These are phyloP conservation scores for Saiga tatarica DNA, from an alignment of 2,113 vertebrate genomes.

Conservation along the genomic window DNA sequence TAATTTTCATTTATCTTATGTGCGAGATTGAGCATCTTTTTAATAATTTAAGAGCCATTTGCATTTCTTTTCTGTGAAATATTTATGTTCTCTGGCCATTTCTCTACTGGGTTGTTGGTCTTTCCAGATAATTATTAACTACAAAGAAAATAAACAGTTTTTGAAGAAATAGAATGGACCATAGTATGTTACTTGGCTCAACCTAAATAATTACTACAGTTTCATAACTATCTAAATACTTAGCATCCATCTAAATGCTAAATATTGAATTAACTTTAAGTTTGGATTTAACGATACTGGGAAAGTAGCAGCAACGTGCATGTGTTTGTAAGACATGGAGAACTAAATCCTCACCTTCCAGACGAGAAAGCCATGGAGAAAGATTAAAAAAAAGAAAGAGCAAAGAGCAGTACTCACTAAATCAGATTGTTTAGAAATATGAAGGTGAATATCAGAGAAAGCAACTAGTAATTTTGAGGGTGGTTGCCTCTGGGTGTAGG, in stretches of 20 bases:
- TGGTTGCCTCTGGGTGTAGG: not conserved
- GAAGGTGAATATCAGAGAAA: not conserved
- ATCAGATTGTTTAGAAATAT: not conserved
- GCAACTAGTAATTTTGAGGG: not conserved
- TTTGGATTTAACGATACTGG: not conserved
- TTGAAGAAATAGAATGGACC: not conserved
- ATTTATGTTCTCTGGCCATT: not conserved
- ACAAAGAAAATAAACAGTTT: not conserved
- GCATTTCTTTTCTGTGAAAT: slow-evolving; percentile 45
- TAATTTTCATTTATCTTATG: slow-evolving; percentile 60
- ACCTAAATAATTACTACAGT: not conserved
- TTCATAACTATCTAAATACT: not conserved
- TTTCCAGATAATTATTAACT: slow-evolving; percentile 40
- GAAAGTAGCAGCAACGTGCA: not conserved
- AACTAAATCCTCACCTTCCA: not conserved
- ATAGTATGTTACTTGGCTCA: not conserved
- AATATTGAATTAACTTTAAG: not conserved
- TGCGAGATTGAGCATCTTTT: slow-evolving; percentile 48
- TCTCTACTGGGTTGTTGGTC: slow-evolving; percentile 18
- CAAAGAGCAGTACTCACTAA: not conserved
- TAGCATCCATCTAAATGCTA: not conserved
- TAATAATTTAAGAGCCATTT: slow-evolving; percentile 53
- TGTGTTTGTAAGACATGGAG: not conserved
- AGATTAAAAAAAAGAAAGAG: not conserved
- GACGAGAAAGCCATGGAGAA: not conserved